phyloP scores from a whole-genome alignment of 2,797 vertebrate genomes.

The Pseudochirops corinnae region DNA sequence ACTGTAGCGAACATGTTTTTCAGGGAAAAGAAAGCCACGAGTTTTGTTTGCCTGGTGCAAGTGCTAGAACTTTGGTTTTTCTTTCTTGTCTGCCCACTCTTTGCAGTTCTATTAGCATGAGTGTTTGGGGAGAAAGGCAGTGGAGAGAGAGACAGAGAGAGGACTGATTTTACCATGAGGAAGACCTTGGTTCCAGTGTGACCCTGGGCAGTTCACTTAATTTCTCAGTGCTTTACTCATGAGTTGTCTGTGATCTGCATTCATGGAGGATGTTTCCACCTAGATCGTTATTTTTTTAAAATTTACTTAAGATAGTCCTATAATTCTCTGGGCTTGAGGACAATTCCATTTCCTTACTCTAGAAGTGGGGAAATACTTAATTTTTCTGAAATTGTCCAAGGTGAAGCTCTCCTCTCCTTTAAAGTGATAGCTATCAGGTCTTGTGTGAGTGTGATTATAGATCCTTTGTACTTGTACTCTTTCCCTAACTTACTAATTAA shows the following conservation, averaged over 20 bases:
- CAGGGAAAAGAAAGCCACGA: conserved; percentile 5
- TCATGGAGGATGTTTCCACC: neutral
- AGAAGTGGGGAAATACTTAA: neutral
- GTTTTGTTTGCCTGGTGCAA: neutral
- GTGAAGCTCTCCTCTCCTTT: neutral
- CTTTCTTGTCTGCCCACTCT: neutral
- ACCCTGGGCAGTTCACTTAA: neutral
- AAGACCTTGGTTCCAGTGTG: conserved; percentile 6
- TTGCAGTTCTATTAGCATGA: neutral
- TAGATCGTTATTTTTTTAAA: neutral
- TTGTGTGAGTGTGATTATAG: neutral
- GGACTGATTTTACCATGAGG: conserved; percentile 34
- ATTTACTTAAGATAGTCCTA: neutral
- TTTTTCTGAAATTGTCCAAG: neutral
- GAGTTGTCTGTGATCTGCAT: neutral
- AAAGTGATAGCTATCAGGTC: neutral
- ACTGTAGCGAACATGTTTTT: conserved; percentile 10
- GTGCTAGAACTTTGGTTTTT: neutral
- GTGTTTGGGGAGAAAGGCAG: neutral
- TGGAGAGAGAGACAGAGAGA: conserved; percentile 4
- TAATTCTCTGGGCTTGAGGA: neutral
- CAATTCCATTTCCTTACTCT: neutral
- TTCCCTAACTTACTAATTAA: neutral
- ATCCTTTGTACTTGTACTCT: neutral
- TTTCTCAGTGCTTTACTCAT: neutral